Percentiles rank a stretch among this genome's conserved stretches.
Evolutionary conservation across 1,140 invertebrate species (phyloP).

Genomic region (Grapholita molesta): DNA sequence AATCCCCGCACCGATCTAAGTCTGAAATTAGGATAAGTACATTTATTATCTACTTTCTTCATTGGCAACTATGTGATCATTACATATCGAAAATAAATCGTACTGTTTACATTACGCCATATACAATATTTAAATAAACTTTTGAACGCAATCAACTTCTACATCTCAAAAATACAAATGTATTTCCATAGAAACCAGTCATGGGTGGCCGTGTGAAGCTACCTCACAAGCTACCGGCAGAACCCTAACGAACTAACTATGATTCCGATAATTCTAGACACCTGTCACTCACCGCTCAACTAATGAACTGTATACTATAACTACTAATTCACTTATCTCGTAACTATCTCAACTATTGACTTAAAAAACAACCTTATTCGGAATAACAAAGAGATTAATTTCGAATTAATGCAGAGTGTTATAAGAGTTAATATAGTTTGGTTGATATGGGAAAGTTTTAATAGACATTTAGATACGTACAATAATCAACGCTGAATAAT

Average conservation of each 20-base stretch:
- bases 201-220: background rate
- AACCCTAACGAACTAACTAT: slow-evolving; percentile 2
- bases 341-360: background rate
- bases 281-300: background rate
- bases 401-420: background rate
- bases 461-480: slow-evolving; percentile 11
- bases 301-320: slow-evolving; percentile 3
- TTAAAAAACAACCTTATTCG: background rate
- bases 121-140: background rate
- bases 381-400: background rate
- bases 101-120: too few relatives aligned
- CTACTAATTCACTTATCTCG: background rate
- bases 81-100: too few relatives aligned
- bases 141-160: background rate
- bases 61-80: too few relatives aligned
- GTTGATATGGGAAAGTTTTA: slow-evolving; percentile 10
- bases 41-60: too few relatives aligned
- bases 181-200: background rate
- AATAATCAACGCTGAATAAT: slow-evolving; percentile 4
- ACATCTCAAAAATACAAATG: background rate
- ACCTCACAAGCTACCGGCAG: background rate
- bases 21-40: too few relatives aligned
- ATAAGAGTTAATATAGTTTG: background rate
- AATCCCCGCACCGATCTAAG: too few relatives aligned
- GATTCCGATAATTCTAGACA: background rate